A percentile compares a stretch with the other conserved stretches of the same genome.
Evolutionary conservation across 2,113 vertebrate species (phyloP).

Genomic region (Stomatorhinus ivindoensis): DNA sequence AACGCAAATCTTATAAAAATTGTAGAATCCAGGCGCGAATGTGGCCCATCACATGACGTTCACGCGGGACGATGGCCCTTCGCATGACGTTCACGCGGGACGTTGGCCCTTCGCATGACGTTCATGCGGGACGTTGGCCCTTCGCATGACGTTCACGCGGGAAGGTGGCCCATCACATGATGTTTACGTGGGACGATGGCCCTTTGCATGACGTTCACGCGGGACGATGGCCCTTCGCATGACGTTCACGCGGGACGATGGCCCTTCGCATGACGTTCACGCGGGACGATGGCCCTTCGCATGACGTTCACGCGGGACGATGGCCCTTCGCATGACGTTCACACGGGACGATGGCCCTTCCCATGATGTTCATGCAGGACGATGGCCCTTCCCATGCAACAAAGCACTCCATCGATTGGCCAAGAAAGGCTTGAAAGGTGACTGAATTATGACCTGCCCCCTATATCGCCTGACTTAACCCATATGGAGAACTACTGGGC

Average conservation of each 20-base stretch:
- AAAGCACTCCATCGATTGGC: not conserved
- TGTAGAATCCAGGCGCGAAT: no score
- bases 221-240: no score
- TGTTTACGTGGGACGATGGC: no score
- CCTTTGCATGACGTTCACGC: no score
- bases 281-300: no score
- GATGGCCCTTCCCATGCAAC: not conserved
- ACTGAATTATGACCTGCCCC: not conserved
- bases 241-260: not conserved
- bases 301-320: not conserved
- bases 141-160: no score
- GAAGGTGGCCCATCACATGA: no score
- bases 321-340: not conserved
- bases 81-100: not conserved
- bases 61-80: no score
- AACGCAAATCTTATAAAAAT: not conserved
- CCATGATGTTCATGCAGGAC: not conserved
- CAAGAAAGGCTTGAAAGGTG: not conserved
- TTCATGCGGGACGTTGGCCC: no score
- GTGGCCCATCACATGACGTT: no score
- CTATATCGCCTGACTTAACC: not conserved
- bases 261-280: not conserved
- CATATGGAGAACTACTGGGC: not conserved
- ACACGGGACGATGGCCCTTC: not conserved
- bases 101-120: not conserved